Base-by-base conservation (phyloP, 2,888 invertebrate species). In the Apodemia mormo region DNA sequence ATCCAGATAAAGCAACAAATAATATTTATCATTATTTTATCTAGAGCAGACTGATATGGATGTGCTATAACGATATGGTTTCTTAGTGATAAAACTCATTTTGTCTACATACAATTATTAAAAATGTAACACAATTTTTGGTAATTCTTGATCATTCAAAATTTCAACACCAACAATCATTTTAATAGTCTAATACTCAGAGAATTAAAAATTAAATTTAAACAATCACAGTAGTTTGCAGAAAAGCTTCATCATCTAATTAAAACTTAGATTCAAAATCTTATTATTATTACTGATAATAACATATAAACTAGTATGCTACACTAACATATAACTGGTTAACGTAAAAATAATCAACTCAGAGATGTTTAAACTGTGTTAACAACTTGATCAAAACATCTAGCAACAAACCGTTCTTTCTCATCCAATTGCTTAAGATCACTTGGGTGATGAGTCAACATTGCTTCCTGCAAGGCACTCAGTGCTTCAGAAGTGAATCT, bases 401-500 rank as follows among this genome's bases (percentile, higher is more conserved):
- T 94, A 1, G 95, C 94, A 70, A 95, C 94, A 81, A 95, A 95
- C 80, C 94, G 94, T 83, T 95, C 94, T 76, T 93, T 94, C 58
- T 94, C 94, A 75, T 94, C 94, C 69, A 94, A 79, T 75, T 91
- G 87, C 68, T 77, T 87, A 64, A 81, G 81, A 71, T 91, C 90
- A 68, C 79, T 75, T 72, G 78, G 72, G 75, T 88, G 92, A 64
- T 89, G 85, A 1, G 89, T 91, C 69, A 93, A 80, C 90, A 94
- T 89, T 2, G 93, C 94, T 56, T 93, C 89, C 76, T 96, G 94
- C 33, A 96, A 90, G 14, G 94, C 94, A 64, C 89, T 91, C 10
- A 95, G 88, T 9, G 95, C 94, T 81, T 95, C 94, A 29, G 95
- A 94, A 1, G 95, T 94, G 83, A 96, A 96, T 79, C 94, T 93